Evolutionary conservation across 2,888 invertebrate species (phyloP).

Genomic region (Dolichopus griseipennis): DNA sequence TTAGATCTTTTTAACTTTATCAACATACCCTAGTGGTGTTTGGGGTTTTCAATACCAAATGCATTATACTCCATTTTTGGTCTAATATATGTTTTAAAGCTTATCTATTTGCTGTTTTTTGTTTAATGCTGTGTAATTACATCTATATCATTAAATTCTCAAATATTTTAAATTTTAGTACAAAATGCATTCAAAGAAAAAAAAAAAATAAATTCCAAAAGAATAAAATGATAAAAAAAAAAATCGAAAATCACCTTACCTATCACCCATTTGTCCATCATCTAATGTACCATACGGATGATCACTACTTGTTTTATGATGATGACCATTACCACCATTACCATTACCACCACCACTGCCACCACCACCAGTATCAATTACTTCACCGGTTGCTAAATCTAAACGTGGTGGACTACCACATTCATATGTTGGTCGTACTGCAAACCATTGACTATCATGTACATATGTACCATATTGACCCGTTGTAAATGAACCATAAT

Average conservation of each 20-base stretch:
- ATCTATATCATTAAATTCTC: too few species aligned
- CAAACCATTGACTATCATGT: conserved; percentile 67
- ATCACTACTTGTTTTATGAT: conserved; percentile 43
- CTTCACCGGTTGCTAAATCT: conserved; percentile 33
- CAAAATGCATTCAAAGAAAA: not conserved
- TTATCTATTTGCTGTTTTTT: too few species aligned
- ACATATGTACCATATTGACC: conserved; percentile 57
- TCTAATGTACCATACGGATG: conserved; percentile 48
- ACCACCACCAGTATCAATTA: conserved; percentile 28
- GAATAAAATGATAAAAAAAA: conserved; percentile 10
- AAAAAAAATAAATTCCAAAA: conserved; percentile 9
- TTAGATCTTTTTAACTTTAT: too few species aligned
- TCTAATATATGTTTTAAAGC: too few species aligned
- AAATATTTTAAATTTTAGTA: too few species aligned
- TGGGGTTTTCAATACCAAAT: too few species aligned
- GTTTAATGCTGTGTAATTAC: too few species aligned
- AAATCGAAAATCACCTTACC: conserved; percentile 25
- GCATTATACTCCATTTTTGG: too few species aligned
- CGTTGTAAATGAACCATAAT: conserved; percentile 56
- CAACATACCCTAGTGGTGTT: too few species aligned
- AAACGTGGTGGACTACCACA: conserved; percentile 42
- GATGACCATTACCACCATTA: conserved; percentile 56
- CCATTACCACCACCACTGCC: conserved; percentile 28
- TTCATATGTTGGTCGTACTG: conserved; percentile 53
- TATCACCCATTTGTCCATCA: conserved; percentile 32